Base-by-base conservation (phyloP, 2,888 invertebrate genomes). In the Athetis lepigone region DNA sequence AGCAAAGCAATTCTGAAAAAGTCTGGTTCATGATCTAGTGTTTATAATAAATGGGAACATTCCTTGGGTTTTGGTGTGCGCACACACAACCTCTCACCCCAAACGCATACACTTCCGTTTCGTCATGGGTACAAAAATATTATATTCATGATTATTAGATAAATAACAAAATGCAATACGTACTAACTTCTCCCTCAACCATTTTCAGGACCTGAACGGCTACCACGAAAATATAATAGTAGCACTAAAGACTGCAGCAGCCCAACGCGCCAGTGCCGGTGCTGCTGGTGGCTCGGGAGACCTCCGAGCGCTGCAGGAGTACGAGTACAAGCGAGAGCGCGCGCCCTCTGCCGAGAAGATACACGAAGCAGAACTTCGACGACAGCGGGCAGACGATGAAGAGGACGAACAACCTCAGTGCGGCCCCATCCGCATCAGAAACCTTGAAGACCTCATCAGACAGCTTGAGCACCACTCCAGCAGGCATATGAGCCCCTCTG, bases 141-240 rank as follows among this genome's bases (percentile, higher is more conserved):
- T n/a, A n/a, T n/a, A n/a, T n/a, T n/a, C n/a, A n/a, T n/a, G n/a
- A n/a, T n/a, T n/a, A n/a, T n/a, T n/a, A n/a, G n/a, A n/a, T 11
- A 4, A 13, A 13, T 13, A 4, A 33, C 13, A 33, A 13, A 6
- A 5, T 3, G 4, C 6, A 8, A 16, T 11, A n/a, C n/a, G n/a
- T n/a, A 56, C 25, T 55, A 21, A 69, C 0, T 7, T 25, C 4
- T 2, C 11, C 9, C 7, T 33, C 1, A 5, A 1, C 2, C 6
- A 19, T 13, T 95, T 98, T n/a, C 97, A 98, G 95, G 97, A 97
- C 67, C 95, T 98, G 43, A 98, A 98, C 88, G 98, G 98, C 42
- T 98, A 98, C 92, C 98, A 98, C 91, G 98, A 98, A 86, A 98
- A 98, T 87, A 97, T 98, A 82, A 96, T 98, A 79, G 98, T 98